Conservation (phyloP, 2,888 invertebrate genomes). For the Melanophora roralis region DNA sequence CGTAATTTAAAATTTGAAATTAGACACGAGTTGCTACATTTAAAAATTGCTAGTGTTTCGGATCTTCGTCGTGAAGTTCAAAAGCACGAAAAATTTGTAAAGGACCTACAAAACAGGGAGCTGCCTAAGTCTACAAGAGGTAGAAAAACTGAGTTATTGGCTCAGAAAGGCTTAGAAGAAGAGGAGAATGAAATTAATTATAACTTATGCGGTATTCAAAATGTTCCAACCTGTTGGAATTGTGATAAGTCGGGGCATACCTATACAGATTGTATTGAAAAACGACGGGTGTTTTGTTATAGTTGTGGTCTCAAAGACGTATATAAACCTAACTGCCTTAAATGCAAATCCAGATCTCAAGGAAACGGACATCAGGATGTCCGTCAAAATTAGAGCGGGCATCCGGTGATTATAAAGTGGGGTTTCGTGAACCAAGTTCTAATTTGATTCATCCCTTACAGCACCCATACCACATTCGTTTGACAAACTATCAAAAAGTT, state of each 20-base stretch:
- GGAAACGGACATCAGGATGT: too few relatives aligned
- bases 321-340: slow-evolving; percentile 3
- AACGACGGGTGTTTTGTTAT: slow-evolving; percentile 1
- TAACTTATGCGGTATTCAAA: not conserved
- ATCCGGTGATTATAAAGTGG: too few relatives aligned
- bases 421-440: too few relatives aligned
- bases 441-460: too few relatives aligned
- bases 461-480: too few relatives aligned
- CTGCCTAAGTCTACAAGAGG: not conserved
- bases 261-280: not conserved
- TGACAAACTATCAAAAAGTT: too few relatives aligned
- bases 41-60: not conserved
- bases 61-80: not conserved
- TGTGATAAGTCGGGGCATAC: slow-evolving; percentile 5
- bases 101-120: not conserved
- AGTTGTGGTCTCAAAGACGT: not conserved
- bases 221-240: not conserved
- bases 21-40: slow-evolving; percentile 2
- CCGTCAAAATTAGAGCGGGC: too few relatives aligned
- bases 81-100: slow-evolving; percentile 12
- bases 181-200: not conserved
- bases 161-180: not conserved
- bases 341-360: not conserved
- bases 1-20: slow-evolving; percentile 20
- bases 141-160: not conserved